These are phyloP conservation scores for Sipha flava DNA, from an alignment of 1,140 invertebrate genomes.

Conservation along the genomic window DNA sequence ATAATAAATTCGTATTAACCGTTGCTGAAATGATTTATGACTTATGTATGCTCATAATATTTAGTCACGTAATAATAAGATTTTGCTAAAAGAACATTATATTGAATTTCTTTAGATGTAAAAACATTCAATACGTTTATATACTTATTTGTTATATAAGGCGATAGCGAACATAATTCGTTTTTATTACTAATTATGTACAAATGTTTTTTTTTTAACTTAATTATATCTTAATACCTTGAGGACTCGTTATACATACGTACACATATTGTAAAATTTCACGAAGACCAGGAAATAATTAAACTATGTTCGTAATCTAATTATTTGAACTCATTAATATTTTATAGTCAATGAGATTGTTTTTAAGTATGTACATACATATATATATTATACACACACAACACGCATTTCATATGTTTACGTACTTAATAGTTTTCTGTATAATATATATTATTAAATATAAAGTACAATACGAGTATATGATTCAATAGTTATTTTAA, in stretches of 20 bases:
- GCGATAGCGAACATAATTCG: neutral
- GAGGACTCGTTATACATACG: neutral
- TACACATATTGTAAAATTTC: neutral
- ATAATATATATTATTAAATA: no score
- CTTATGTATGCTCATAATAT: conserved; percentile 1
- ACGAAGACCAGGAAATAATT: neutral
- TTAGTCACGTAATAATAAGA: neutral
- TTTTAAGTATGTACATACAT: no score
- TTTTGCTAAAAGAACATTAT: neutral
- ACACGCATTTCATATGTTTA: no score
- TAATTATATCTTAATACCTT: neutral
- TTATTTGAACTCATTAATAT: neutral
- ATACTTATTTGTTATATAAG: neutral
- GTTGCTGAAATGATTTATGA: neutral
- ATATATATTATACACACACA: no score
- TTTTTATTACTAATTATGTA: neutral
- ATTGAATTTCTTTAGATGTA: neutral
- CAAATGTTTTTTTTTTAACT: neutral
- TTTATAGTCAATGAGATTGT: neutral
- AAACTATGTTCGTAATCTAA: neutral
- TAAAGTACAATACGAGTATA: no score
- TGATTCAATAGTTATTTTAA: no score
- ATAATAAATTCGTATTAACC: neutral
- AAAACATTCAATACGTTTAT: neutral
- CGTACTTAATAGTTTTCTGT: no score